Conservation (phyloP, 2,888 invertebrate species). For the Hydrotaea diabolus region DNA sequence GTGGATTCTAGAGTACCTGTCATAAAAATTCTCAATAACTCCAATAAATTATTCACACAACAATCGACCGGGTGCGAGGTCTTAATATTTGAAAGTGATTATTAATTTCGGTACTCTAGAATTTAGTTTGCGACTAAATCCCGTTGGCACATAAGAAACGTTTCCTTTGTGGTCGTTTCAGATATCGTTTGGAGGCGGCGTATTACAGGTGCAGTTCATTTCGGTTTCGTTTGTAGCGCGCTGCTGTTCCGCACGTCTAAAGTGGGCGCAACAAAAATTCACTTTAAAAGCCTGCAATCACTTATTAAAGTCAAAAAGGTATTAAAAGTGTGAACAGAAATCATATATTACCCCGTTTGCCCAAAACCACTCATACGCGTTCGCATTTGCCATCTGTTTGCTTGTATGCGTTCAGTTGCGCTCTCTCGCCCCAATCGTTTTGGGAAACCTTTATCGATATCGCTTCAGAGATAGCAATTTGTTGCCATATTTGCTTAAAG, state of each 20-base stretch:
- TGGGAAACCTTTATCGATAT: constrained; percentile 61
- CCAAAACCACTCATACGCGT: constrained; percentile 31
- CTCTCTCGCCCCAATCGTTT: constrained; percentile 30
- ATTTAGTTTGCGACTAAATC: constrained; percentile 30
- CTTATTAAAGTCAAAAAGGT: constrained; percentile 78
- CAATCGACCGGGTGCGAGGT: background rate
- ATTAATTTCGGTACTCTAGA: constrained; percentile 20
- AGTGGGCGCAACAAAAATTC: constrained; percentile 71
- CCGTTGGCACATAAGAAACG: background rate
- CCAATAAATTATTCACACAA: constrained; percentile 53
- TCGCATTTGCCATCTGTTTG: no score
- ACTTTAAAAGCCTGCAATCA: constrained; percentile 76
- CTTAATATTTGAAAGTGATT: constrained; percentile 5
- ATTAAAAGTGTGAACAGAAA: constrained; percentile 72
- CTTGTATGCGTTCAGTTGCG: constrained; percentile 31
- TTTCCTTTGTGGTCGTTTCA: background rate
- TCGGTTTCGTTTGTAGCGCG: background rate
- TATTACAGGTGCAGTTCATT: background rate
- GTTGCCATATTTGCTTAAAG: constrained; percentile 42
- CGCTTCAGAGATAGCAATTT: constrained; percentile 61
- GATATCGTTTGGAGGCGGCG: background rate
- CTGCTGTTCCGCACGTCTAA: constrained; percentile 56
- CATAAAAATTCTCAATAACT: constrained; percentile 64
- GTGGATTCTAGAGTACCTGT: constrained; percentile 42
- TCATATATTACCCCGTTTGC: constrained; percentile 51